These are phyloP conservation scores for Sebastes baramenuke DNA, from an alignment of 2,797 vertebrate genomes.

Conservation along the genomic window DNA sequence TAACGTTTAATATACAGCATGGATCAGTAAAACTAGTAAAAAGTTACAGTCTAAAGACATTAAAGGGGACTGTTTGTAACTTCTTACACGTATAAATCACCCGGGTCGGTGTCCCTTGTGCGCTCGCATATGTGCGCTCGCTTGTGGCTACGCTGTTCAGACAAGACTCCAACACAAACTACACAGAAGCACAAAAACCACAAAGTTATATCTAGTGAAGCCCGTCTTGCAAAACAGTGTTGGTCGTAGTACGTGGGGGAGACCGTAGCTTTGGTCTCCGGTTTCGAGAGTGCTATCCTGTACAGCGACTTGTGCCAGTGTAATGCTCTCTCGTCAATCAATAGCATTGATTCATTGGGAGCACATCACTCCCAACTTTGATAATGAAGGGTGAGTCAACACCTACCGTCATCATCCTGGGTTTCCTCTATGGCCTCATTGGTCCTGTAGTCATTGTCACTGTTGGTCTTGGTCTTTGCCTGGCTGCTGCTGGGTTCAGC, in stretches of 20 bases:
- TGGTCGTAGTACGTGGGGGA: no score
- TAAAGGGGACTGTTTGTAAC: no score
- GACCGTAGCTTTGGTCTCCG: fast-evolving
- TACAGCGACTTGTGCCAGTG: neutral
- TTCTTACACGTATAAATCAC: no score
- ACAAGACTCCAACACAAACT: no score
- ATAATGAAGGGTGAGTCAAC: neutral
- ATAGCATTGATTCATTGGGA: neutral
- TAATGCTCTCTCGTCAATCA: neutral
- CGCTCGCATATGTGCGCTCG: no score
- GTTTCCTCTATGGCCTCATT: neutral
- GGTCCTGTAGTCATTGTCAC: neutral
- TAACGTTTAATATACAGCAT: neutral
- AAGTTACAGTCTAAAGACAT: neutral
- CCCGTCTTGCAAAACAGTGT: no score
- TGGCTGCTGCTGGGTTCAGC: neutral
- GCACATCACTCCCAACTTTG: neutral
- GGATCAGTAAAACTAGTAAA: neutral
- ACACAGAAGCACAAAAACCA: no score
- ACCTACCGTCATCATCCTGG: neutral
- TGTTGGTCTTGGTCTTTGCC: neutral
- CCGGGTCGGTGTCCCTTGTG: no score
- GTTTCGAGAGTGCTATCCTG: neutral
- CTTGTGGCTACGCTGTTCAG: no score
- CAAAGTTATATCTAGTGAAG: no score